phyloP scores from a whole-genome alignment of 2,888 invertebrate species.

The Barypeithes pellucidus region DNA sequence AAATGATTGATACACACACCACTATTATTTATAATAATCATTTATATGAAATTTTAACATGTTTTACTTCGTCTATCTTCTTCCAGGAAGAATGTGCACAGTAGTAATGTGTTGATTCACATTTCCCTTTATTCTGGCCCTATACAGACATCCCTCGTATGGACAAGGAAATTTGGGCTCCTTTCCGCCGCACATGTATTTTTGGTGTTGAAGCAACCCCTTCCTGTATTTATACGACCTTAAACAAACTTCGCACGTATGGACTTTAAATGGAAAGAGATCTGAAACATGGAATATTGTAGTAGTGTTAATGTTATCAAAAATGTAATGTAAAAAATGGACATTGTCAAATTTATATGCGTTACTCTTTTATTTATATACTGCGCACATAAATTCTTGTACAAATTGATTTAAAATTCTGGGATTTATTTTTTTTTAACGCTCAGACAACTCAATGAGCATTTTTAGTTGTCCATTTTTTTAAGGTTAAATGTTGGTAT shows the following conservation, averaged over 20 bases:
- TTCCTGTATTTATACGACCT: slow-evolving; percentile 48
- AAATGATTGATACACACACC: too few relatives aligned
- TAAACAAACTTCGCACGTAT: slow-evolving; percentile 42
- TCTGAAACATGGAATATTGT: slow-evolving; percentile 7
- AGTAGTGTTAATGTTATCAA: too few relatives aligned
- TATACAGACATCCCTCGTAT: slow-evolving; percentile 30
- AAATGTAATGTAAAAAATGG: too few relatives aligned
- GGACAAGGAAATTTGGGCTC: slow-evolving; percentile 57
- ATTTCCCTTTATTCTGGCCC: slow-evolving; percentile 36
- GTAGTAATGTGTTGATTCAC: slow-evolving; percentile 33
- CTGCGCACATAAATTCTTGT: too few relatives aligned
- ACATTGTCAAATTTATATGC: too few relatives aligned
- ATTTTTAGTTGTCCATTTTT: too few relatives aligned
- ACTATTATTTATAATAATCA: too few relatives aligned
- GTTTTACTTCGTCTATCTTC: slow-evolving; percentile 1
- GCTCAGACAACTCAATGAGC: too few relatives aligned
- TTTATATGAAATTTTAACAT: neutral
- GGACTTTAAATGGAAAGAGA: neutral
- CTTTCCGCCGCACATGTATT: slow-evolving; percentile 58
- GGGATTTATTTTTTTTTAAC: too few relatives aligned
- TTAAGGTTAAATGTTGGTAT: too few relatives aligned
- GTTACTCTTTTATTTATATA: too few relatives aligned
- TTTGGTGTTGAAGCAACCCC: slow-evolving; percentile 53
- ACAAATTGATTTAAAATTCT: too few relatives aligned
- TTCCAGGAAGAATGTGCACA: slow-evolving; percentile 9